Conservation (phyloP, 2,888 invertebrate species). For the Watsonalla cultraria region DNA sequence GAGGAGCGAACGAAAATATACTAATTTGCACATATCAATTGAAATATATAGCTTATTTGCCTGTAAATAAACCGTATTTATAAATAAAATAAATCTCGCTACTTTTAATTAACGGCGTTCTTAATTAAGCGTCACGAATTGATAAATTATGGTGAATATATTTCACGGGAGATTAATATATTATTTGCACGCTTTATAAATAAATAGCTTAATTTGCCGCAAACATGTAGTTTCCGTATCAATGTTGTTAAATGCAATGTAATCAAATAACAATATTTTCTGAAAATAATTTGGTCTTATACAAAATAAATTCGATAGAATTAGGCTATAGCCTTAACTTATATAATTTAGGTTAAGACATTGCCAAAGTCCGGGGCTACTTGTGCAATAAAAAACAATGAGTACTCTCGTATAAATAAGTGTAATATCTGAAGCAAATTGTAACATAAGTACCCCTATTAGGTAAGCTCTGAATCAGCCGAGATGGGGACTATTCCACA, state of each 20-base stretch:
- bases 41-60: not conserved
- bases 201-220: not conserved
- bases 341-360: not conserved
- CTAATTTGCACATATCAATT: not conserved
- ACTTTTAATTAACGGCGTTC: constrained; percentile 20
- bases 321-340: not conserved
- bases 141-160: constrained; percentile 26
- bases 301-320: too few species aligned
- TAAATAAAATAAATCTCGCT: constrained; percentile 10
- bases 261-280: too few species aligned
- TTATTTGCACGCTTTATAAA: constrained; percentile 13
- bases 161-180: constrained; percentile 16
- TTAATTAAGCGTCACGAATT: constrained; percentile 29
- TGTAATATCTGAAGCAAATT: not conserved
- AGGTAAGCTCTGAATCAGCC: constrained; percentile 11
- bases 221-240: too few species aligned
- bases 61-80: not conserved
- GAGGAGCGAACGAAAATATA: not conserved
- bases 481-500: constrained; percentile 19
- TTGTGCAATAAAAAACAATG: not conserved
- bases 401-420: not conserved
- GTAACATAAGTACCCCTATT: constrained; percentile 12
- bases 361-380: not conserved
- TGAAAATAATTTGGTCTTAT: too few species aligned
- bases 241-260: too few species aligned